These are phyloP conservation scores for Cisticola juncidis DNA, from an alignment of 2,113 vertebrate genomes.

Conservation along the genomic window DNA sequence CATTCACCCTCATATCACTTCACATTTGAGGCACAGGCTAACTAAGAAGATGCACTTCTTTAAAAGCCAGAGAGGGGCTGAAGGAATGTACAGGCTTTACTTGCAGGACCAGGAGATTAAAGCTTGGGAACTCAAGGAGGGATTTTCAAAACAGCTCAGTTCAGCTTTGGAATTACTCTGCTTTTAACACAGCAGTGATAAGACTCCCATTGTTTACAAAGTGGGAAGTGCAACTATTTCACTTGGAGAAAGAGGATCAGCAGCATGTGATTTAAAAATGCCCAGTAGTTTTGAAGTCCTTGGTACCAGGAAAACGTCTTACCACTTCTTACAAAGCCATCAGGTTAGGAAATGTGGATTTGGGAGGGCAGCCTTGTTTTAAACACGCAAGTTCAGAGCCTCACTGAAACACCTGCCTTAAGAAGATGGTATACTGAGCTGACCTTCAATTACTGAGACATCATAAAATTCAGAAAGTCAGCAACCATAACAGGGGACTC, in stretches of 20 bases:
- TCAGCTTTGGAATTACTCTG: not conserved
- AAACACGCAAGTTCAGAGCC: not conserved
- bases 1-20: not conserved
- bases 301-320: not conserved
- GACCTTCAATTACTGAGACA: not conserved
- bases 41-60: not conserved
- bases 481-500: not conserved
- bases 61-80: not conserved
- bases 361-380: not conserved
- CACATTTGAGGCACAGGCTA: not conserved
- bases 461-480: not conserved
- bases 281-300: not conserved
- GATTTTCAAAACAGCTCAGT: constrained; percentile 28
- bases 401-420: not conserved
- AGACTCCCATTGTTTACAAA: constrained; percentile 26
- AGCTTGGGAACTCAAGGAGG: not conserved
- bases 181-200: constrained; percentile 7
- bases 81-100: not conserved
- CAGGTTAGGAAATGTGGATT: not conserved
- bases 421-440: not conserved
- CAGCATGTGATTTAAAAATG: not conserved
- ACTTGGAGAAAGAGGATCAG: not conserved
- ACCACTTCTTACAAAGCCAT: not conserved
- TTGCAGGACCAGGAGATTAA: constrained; percentile 11
- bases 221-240: not conserved